A percentile compares a stretch with the other conserved stretches of the same genome.
Conservation (phyloP, 2,113 vertebrate species). For the Gasterosteus nipponicus region DNA sequence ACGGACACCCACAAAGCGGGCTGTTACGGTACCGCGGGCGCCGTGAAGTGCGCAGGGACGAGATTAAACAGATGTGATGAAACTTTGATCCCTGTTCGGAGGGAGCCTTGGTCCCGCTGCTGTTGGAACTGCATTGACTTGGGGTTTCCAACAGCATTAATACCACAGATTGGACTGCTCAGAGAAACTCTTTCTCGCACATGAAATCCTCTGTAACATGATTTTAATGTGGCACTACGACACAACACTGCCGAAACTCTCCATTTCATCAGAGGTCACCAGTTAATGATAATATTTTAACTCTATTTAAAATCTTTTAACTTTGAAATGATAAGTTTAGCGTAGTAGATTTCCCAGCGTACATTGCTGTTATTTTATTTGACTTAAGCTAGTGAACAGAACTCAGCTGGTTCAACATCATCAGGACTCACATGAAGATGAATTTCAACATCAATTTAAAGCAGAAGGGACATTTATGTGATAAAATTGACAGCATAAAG, state of each 20-base stretch:
- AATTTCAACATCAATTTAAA: not conserved
- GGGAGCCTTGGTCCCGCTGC: constrained; percentile 5
- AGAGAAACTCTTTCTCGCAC: constrained; percentile 8
- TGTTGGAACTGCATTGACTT: constrained; percentile 14
- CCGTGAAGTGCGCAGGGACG: constrained; percentile 17
- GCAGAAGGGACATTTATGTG: not conserved
- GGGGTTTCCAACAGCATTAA: constrained; percentile 14
- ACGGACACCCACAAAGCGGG: constrained; percentile 22
- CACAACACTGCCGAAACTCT: constrained; percentile 8
- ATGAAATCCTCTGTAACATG: not conserved
- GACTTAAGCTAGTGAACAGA: not conserved
- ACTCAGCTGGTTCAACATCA: not conserved
- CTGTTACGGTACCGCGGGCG: no score
- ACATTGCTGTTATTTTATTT: not conserved
- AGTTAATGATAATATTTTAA: not conserved
- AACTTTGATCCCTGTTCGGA: constrained; percentile 33
- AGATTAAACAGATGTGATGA: constrained; percentile 46
- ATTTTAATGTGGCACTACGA: constrained; percentile 3
- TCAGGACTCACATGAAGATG: not conserved
- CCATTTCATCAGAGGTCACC: not conserved
- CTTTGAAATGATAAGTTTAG: not conserved
- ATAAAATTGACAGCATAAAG: not conserved
- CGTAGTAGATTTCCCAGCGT: not conserved
- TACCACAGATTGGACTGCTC: constrained; percentile 10
- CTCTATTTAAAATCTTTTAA: not conserved